phyloP scores from a whole-genome alignment of 2,888 invertebrate species.

The Stegophylla sp. region DNA sequence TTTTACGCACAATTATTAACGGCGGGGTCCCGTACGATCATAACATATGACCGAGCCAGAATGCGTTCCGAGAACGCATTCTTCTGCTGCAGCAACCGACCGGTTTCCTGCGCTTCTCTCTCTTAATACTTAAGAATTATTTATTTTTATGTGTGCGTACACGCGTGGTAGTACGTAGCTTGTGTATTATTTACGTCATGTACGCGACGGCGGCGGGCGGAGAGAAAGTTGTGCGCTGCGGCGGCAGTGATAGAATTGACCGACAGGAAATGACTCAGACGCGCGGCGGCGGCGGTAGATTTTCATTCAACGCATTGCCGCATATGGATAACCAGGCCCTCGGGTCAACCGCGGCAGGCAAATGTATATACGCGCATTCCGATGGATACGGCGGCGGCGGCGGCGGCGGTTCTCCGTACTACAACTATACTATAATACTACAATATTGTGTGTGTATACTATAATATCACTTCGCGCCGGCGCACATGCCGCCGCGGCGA shows the following conservation, averaged over 20 bases:
- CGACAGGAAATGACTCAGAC: constrained; percentile 59
- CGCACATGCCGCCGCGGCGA: background rate
- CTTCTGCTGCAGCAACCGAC: background rate
- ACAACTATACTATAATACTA: no score
- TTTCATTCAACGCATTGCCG: constrained; percentile 58
- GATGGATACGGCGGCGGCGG: constrained; percentile 11
- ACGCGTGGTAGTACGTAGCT: background rate
- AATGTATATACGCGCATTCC: constrained; percentile 40
- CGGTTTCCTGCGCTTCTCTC: background rate
- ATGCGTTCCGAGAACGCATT: constrained; percentile 24
- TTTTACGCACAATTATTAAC: background rate
- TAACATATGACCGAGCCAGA: no score
- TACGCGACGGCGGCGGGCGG: background rate
- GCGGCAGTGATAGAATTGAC: constrained; percentile 47
- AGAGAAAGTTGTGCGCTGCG: constrained; percentile 57
- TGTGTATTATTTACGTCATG: background rate
- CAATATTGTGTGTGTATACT: background rate
- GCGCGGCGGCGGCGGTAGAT: constrained; percentile 36
- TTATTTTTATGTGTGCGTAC: background rate
- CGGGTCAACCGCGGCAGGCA: constrained; percentile 48
- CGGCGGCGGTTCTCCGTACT: constrained; percentile 9
- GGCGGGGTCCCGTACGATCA: background rate
- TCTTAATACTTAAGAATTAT: no score
- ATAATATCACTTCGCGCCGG: background rate
- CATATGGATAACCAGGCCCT: constrained; percentile 52